Base-by-base conservation (phyloP, 92 coral and sea anemone genomes). In the Zoanthus solanderi region DNA sequence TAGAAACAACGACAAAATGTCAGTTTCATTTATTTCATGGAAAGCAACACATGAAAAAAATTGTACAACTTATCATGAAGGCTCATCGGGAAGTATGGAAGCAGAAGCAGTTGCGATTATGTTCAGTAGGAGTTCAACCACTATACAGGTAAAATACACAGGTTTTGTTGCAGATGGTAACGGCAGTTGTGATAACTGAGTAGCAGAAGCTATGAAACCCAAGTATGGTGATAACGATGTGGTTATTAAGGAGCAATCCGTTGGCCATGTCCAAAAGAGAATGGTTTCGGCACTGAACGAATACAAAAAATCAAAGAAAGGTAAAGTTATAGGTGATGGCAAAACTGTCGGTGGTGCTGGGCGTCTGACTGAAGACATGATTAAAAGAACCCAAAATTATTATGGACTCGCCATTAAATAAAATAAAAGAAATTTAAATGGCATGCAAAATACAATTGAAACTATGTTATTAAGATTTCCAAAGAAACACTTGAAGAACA, bases 231-330 rank as follows among this genome's bases (percentile, higher is more conserved):
- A 72, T 37, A 68, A 47, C 16, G 83, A 83, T 48, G 23, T 63
- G 58, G 91, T 89, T 14, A 30, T 78, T 47, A 89, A 89, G 56
- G 91, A 89, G 31, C 72, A 89, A 66, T 83, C 88, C 75, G 92
- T 89, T 45, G 91, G 89, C 57, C 88, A 82, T 72, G 75, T 88
- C 34, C 91, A 88, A 63, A 88, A 88, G 76, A 88, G 91, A 73
- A 78, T 88, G 44, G 88, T 83, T 6, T 81, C 83, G 16, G 91
- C 88, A 56, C 75, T 88, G 15, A 72, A 63, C 48, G 83, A 88
- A 74, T 88, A 88, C n/a, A 88, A 88, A 53, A 73, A 79, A 34
- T 68, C 60, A 17, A 87, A 9, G 58, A 72, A 78, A 31, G 86
- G 89, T 9, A 86, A 76, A 60, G 50, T 32, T 10, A 10, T 72